Evolutionary conservation across 1,140 invertebrate genomes (phyloP).

Genomic region (Calliphora vicina): DNA sequence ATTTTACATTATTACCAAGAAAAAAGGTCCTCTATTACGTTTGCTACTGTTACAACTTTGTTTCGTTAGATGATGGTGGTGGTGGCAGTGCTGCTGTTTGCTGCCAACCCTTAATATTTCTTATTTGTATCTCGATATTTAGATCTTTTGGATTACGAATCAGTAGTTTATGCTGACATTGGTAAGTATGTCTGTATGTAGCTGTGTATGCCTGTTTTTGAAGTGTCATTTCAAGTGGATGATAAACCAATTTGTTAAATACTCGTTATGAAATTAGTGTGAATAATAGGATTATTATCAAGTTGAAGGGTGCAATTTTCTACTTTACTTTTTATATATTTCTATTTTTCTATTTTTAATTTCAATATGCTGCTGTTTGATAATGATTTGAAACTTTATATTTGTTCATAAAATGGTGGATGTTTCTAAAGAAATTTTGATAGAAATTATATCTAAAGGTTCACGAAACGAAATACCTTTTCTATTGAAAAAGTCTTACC

Average conservation of each 20-base stretch:
- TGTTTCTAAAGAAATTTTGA: not conserved
- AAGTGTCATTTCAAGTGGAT: conserved; percentile 12
- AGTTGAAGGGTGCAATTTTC: not conserved
- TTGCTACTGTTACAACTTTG: not conserved
- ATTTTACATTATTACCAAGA: not conserved
- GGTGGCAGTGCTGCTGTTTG: not conserved
- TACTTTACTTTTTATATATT: not conserved
- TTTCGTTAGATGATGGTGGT: not conserved
- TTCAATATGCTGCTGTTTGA: not conserved
- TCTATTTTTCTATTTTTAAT: not conserved
- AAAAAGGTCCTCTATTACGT: not conserved
- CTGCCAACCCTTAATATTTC: not conserved
- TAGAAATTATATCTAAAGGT: not conserved
- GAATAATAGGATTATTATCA: conserved; percentile 17
- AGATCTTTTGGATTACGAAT: not conserved
- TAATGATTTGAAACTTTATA: not conserved
- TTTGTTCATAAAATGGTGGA: not conserved
- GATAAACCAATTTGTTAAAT: conserved; percentile 17
- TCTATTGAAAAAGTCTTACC: not conserved
- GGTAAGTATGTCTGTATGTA: not conserved
- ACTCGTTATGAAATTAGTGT: conserved; percentile 9
- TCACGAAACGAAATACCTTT: not conserved
- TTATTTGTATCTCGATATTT: not conserved
- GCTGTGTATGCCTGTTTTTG: not conserved
- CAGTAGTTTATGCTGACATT: not conserved